These are phyloP conservation scores for Xylocampa areola DNA, from an alignment of 2,888 invertebrate species.

Conservation along the genomic window DNA sequence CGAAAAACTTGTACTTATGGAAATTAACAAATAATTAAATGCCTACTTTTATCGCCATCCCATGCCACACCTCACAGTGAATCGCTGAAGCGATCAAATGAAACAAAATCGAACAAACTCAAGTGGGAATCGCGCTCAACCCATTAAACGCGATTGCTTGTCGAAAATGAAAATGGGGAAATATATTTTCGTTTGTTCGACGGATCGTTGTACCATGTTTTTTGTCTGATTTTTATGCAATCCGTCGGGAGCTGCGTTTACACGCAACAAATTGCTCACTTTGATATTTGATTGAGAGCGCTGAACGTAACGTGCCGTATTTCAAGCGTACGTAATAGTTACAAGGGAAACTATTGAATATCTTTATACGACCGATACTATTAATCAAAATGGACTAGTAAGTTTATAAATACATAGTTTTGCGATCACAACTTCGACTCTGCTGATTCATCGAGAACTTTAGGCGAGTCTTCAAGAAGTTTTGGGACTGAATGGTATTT, in stretches of 20 bases:
- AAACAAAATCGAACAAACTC: constrained; percentile 85
- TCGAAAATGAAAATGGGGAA: constrained; percentile 86
- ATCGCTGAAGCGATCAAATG: constrained; percentile 80
- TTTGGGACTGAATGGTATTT: constrained; percentile 27
- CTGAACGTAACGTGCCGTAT: constrained; percentile 42
- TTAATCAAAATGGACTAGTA: constrained; percentile 36
- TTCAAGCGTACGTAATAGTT: constrained; percentile 35
- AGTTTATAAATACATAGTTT: constrained; percentile 48
- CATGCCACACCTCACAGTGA: constrained; percentile 70
- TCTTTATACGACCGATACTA: constrained; percentile 15
- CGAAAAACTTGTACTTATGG: constrained; percentile 19
- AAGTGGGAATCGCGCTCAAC: constrained; percentile 86
- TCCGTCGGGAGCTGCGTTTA: constrained; percentile 81
- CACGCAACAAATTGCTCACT: constrained; percentile 83
- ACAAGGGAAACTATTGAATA: constrained; percentile 33
- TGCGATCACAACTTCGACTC: constrained; percentile 39
- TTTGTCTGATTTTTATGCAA: constrained; percentile 83
- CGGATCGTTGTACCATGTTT: constrained; percentile 76
- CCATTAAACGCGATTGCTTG: constrained; percentile 87
- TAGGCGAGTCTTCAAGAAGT: constrained; percentile 30
- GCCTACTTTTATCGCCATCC: constrained; percentile 52
- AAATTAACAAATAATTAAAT: constrained; percentile 51
- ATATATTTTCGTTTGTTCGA: constrained; percentile 85
- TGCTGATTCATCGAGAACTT: constrained; percentile 53
- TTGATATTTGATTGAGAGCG: constrained; percentile 80